Evolutionary conservation across 2,113 vertebrate species (phyloP).

Genomic region (Brachirus orientalis): DNA sequence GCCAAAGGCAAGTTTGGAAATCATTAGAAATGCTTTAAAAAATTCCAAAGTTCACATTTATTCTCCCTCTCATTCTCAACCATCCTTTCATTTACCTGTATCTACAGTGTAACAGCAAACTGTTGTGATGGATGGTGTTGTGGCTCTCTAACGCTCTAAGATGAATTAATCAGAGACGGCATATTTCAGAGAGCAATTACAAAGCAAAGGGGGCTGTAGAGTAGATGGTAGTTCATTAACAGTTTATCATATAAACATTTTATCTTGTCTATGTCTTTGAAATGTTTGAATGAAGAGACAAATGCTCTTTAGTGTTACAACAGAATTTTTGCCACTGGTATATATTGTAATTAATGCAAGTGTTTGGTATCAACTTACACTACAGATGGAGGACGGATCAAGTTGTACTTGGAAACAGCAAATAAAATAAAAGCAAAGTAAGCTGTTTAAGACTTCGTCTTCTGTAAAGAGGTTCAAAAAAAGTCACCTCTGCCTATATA

Average conservation of each 20-base stretch:
- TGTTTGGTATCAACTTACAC: too few relatives aligned
- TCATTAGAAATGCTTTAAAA: conserved; percentile 37
- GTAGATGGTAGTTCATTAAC: background rate
- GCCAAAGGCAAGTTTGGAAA: conserved; percentile 52
- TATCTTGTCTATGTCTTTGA: background rate
- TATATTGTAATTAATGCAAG: too few relatives aligned
- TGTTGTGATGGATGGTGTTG: conserved; percentile 8
- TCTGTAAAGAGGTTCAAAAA: too few relatives aligned
- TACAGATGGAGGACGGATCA: too few relatives aligned
- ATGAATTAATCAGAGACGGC: conserved; percentile 26
- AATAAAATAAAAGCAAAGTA: too few relatives aligned
- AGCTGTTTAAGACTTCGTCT: too few relatives aligned
- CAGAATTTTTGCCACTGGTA: too few relatives aligned
- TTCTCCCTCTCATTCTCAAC: conserved; percentile 1
- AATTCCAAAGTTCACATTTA: conserved; percentile 12
- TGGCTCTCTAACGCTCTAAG: conserved; percentile 9
- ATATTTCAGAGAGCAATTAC: conserved; percentile 23
- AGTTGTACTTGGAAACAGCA: too few relatives aligned
- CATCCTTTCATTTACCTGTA: background rate
- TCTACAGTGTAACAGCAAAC: conserved; percentile 9
- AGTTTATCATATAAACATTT: conserved; percentile 10
- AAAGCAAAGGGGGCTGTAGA: conserved; percentile 15
- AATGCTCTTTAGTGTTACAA: too few relatives aligned
- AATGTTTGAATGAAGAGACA: too few relatives aligned
- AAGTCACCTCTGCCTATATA: too few relatives aligned